phyloP scores from a whole-genome alignment of 2,797 vertebrate species.

The Numenius phaeopus region DNA sequence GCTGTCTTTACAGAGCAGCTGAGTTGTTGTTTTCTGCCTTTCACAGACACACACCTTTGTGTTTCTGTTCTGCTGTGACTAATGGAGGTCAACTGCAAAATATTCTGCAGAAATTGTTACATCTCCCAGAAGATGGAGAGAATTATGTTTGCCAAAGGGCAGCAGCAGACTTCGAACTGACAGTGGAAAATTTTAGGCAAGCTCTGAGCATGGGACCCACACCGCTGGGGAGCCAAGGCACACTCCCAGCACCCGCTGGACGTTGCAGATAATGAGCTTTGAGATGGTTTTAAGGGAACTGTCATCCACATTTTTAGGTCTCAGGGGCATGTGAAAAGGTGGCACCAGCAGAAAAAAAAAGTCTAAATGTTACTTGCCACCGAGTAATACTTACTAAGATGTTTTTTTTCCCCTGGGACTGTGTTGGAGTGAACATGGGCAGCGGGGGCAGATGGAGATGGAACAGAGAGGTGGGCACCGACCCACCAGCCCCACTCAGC shows the following conservation, averaged over 20 bases:
- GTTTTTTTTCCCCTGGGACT: neutral
- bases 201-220: neutral
- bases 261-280: neutral
- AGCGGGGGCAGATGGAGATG: neutral
- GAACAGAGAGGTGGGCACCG: neutral
- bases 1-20: neutral
- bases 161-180: neutral
- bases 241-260: neutral
- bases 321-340: neutral
- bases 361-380: neutral
- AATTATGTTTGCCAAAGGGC: neutral
- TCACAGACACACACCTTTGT: neutral
- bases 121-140: neutral
- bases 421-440: neutral
- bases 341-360: neutral
- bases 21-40: neutral
- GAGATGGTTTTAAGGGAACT: neutral
- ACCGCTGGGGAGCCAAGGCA: neutral
- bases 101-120: neutral
- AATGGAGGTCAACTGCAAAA: neutral
- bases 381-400: neutral
- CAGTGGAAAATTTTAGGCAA: neutral
- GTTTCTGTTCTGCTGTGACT: neutral
- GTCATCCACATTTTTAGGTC: neutral
- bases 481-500: neutral